phyloP scores from a whole-genome alignment of 2,888 invertebrate species.

The Sphaeridia pumilis region DNA sequence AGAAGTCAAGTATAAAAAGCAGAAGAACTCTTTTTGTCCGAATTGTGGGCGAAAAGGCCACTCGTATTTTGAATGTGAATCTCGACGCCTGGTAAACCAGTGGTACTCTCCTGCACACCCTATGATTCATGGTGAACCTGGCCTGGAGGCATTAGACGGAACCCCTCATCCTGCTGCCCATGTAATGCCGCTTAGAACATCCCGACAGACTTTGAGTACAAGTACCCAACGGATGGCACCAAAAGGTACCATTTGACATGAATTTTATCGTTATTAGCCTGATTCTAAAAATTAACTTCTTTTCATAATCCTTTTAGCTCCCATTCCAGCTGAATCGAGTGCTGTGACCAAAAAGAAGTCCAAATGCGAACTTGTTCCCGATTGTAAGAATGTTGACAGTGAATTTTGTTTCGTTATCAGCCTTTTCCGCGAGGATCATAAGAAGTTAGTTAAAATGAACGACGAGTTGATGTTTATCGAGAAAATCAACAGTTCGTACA shows the following conservation, averaged over 20 bases:
- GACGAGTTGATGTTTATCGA: not conserved
- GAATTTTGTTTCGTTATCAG: not conserved
- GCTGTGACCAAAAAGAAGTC: conserved; percentile 1
- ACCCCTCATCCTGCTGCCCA: too few species aligned
- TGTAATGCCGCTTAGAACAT: too few species aligned
- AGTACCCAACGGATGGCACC: too few species aligned
- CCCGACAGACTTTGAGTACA: too few species aligned
- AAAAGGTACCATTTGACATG: too few species aligned
- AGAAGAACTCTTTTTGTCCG: not conserved
- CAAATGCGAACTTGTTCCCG: not conserved
- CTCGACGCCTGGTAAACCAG: not conserved
- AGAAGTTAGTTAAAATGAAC: not conserved
- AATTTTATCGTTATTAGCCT: too few species aligned
- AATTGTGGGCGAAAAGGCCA: conserved; percentile 7
- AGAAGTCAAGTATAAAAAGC: not conserved
- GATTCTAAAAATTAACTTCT: too few species aligned
- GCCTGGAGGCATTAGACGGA: not conserved
- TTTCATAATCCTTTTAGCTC: too few species aligned
- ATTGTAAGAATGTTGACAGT: not conserved
- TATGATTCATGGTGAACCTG: not conserved
- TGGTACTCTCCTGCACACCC: not conserved
- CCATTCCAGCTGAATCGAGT: too few species aligned
- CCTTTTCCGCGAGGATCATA: not conserved
- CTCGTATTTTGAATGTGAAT: not conserved
- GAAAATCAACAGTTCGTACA: not conserved